Base-by-base conservation (phyloP, 2,797 vertebrate genomes). In the Sphenodon punctatus region DNA sequence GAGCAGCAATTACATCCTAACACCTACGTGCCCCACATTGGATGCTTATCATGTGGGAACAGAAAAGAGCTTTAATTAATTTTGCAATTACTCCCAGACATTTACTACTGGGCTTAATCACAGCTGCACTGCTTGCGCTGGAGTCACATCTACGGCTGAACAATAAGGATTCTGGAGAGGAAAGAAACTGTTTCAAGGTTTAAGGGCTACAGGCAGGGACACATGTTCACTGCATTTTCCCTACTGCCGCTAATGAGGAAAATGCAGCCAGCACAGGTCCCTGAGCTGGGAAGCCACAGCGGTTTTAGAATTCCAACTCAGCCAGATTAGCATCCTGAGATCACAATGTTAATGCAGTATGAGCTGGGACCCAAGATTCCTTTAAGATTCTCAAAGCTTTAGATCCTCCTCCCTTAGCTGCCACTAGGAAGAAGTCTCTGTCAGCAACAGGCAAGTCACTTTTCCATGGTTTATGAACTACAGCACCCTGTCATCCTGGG, bases 21-120 rank as follows among this genome's bases (percentile, higher is more conserved):
- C 78, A 77, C 67, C 84, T 56, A 87, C 82, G 78, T n/a, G 67
- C 74, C 30, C 73, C 66, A 34, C 14, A 67, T 74, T 41, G 88
- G 56, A 69, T 64, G 78, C 34, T n/a, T n/a, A n/a, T 34, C 1
- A 48, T 39, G 56, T 55, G 15, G 51, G 30, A 53, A 30, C 17
- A 27, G n/a, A 48, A 38, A 80, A 67, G 20, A 63, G 59, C 1
- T 58, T 82, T 89, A 86, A 46, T 14, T 38, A 46, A 30, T 48
- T 75, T 72, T 39, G 78, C 0, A n/a, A 65, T 78, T 32, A 6
- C 60, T 64, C 43, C 48, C 46, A 58, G 20, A 77, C 36, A 16
- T 58, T 53, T 74, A 66, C 42, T 39, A 61, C 23, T 22, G 20
- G n/a, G 30, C 64, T 16, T n/a, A 48, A 2, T 15, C 4, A 6